Conservation (phyloP, 2,113 vertebrate genomes). For the Psilopsiagon aurifrons region DNA sequence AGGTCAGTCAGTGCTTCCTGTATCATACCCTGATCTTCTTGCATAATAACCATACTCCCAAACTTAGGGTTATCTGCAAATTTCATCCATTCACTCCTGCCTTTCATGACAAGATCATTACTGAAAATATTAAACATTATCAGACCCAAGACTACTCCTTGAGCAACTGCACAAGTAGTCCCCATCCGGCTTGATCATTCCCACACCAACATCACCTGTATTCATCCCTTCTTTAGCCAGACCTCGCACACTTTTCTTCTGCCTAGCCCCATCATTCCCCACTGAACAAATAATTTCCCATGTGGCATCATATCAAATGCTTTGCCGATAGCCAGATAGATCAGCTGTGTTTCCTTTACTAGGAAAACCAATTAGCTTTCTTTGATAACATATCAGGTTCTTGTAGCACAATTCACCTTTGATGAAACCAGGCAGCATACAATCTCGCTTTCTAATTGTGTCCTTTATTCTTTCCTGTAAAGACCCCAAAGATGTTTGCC, state of each 20-base stretch:
- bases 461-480: background rate
- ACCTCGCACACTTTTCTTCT: background rate
- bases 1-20: constrained; percentile 48
- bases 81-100: background rate
- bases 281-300: constrained; percentile 1
- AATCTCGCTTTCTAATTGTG: background rate
- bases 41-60: background rate
- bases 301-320: constrained; percentile 29
- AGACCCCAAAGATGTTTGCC: background rate
- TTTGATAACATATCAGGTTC: constrained; percentile 52
- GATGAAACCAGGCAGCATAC: background rate
- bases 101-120: background rate
- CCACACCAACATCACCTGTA: background rate
- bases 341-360: background rate
- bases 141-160: background rate
- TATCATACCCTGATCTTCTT: background rate
- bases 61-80: background rate
- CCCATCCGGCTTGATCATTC: background rate
- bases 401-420: constrained; percentile 51
- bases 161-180: background rate
- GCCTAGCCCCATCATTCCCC: background rate
- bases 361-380: constrained; percentile 46
- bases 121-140: background rate
- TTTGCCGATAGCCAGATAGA: constrained; percentile 25
- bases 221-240: background rate